Evolutionary conservation across 64 coral and sea anemone genomes (phyloP).

Genomic region (Montipora cactus): DNA sequence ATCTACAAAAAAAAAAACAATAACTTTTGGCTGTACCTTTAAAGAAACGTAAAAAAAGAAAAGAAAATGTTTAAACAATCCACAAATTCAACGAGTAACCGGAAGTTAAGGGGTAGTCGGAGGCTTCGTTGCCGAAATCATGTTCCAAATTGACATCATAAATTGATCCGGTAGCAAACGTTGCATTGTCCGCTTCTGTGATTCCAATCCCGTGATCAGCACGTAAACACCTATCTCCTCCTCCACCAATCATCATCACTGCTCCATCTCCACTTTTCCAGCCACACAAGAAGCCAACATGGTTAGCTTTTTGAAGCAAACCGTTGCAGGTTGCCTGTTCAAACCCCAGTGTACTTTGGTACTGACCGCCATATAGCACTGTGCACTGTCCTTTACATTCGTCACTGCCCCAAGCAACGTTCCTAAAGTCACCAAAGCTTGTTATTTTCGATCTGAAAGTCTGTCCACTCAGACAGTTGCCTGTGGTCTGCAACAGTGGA

Average conservation of each 20-base stretch:
- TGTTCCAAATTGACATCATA: too few relatives aligned
- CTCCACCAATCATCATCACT: constrained; percentile 40
- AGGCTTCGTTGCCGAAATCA: not conserved
- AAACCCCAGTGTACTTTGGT: constrained; percentile 14
- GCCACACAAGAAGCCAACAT: constrained; percentile 27
- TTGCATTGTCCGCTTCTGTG: not conserved
- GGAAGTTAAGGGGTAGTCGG: too few relatives aligned
- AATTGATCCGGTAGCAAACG: not conserved
- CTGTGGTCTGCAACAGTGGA: not conserved
- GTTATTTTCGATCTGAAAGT: constrained; percentile 42
- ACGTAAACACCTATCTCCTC: not conserved
- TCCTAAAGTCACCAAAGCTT: constrained; percentile 23
- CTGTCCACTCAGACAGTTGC: constrained; percentile 12
- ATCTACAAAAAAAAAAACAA: too few relatives aligned
- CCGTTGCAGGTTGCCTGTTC: not conserved
- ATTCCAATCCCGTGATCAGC: constrained; percentile 43
- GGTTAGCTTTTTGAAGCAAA: not conserved
- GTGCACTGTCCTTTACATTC: constrained; percentile 13
- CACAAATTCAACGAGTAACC: constrained; percentile 25
- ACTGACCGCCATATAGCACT: constrained; percentile 31
- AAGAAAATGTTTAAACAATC: not conserved
- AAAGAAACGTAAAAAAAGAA: too few relatives aligned
- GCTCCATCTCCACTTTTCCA: constrained; percentile 7
- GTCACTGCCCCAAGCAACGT: constrained; percentile 33
- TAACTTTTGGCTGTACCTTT: too few relatives aligned